A percentile compares a stretch with the other conserved stretches of the same genome.
Conservation (phyloP, 1,140 invertebrate species). For the Arion vulgaris region DNA sequence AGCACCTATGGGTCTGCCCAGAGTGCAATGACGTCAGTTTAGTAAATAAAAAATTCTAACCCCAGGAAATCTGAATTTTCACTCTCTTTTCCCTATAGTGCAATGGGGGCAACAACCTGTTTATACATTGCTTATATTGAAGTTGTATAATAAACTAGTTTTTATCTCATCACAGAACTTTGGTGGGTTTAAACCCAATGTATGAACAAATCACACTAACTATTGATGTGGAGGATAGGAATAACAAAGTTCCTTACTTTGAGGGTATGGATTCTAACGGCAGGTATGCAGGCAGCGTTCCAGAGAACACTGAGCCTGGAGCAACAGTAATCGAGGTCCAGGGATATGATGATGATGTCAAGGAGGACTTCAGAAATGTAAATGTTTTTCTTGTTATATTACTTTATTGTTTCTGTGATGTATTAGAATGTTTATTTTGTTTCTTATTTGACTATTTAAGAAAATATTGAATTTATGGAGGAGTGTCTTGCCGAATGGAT, state of each 20-base stretch:
- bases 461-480: not conserved
- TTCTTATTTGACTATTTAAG: no score
- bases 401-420: no score
- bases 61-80: no score
- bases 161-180: conserved; percentile 50
- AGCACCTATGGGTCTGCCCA: no score
- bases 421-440: no score
- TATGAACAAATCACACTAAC: conserved; percentile 56
- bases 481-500: no score
- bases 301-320: conserved; percentile 53
- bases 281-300: conserved; percentile 56
- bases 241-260: conserved; percentile 62
- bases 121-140: no score
- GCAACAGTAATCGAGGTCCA: conserved; percentile 55
- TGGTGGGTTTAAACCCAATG: conserved; percentile 56
- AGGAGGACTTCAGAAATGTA: conserved; percentile 26
- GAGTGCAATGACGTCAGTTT: no score
- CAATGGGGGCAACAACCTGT: no score
- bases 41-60: no score
- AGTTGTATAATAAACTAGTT: no score
- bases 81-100: no score
- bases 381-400: not conserved
- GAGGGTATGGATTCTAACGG: conserved; percentile 52
- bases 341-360: conserved; percentile 55
- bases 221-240: conserved; percentile 57